Conservation (phyloP, 2,888 invertebrate species). For the Suillia variegata region DNA sequence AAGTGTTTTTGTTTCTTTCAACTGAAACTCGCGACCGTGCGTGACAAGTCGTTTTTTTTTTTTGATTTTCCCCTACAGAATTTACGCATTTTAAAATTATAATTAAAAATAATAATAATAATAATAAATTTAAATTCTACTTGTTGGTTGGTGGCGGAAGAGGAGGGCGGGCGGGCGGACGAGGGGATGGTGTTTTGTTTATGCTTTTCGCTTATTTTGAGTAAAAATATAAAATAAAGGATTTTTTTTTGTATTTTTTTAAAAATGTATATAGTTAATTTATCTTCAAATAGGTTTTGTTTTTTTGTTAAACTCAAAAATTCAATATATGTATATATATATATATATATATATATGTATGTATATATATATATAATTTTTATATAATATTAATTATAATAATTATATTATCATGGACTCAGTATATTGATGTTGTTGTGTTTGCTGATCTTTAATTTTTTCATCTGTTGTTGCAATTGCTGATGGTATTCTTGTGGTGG, state of each 20-base stretch:
- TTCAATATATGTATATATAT: constrained; percentile 25
- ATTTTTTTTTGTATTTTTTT: background rate
- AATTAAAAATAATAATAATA: too few relatives aligned
- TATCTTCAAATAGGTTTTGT: constrained; percentile 17
- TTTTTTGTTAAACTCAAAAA: constrained; percentile 18
- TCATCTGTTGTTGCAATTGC: constrained; percentile 12
- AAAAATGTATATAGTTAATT: constrained; percentile 13
- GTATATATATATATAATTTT: too few relatives aligned
- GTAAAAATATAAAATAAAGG: constrained; percentile 19
- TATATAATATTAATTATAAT: constrained; percentile 31
- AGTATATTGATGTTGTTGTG: background rate
- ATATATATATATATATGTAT: constrained; percentile 20
- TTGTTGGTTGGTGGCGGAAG: too few relatives aligned
- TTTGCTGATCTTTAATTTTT: constrained; percentile 18
- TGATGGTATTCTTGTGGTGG: background rate
- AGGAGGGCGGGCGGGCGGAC: too few relatives aligned
- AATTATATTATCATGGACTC: constrained; percentile 33
- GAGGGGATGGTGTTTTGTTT: too few relatives aligned
- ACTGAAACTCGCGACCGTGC: constrained; percentile 1
- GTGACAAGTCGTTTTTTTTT: too few relatives aligned
- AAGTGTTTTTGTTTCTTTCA: background rate
- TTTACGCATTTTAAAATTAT: too few relatives aligned
- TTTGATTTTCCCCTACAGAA: too few relatives aligned
- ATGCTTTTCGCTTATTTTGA: too few relatives aligned
- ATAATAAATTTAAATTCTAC: too few relatives aligned